Evolutionary conservation across 2,113 vertebrate species (phyloP).

Genomic region (Lathamus discolor): DNA sequence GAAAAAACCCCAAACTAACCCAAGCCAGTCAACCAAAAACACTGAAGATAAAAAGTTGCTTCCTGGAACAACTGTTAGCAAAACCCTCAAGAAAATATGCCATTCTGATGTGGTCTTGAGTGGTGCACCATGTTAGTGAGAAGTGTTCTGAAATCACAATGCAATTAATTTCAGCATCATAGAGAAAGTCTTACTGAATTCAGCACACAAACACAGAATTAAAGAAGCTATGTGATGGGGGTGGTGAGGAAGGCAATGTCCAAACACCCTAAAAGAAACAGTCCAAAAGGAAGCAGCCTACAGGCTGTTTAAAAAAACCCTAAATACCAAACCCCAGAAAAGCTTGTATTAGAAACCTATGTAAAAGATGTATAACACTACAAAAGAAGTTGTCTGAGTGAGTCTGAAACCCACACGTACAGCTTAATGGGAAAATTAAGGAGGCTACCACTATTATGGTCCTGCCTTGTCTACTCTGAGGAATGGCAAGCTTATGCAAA

Average conservation of each 20-base stretch:
- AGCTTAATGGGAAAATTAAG: background rate
- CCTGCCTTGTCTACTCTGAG: background rate
- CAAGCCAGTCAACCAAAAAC: background rate
- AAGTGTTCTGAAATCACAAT: background rate
- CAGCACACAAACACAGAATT: background rate
- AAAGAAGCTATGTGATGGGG: background rate
- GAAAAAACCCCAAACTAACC: background rate
- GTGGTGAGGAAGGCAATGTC: fast-evolving
- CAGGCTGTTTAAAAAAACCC: background rate
- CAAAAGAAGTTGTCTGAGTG: background rate
- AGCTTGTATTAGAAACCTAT: background rate
- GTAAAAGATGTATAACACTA: background rate
- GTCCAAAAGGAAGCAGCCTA: background rate
- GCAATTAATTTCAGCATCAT: background rate
- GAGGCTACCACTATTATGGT: background rate
- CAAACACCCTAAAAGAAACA: background rate
- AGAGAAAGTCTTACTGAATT: background rate
- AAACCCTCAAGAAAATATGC: background rate
- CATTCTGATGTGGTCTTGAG: background rate
- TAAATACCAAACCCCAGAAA: background rate
- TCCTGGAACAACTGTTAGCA: background rate
- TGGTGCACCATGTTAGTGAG: background rate
- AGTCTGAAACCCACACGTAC: background rate
- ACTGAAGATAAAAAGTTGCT: background rate
- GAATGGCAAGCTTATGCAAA: background rate